phyloP scores from a whole-genome alignment of 2,888 invertebrate genomes.

The Lamellibrachia columna region DNA sequence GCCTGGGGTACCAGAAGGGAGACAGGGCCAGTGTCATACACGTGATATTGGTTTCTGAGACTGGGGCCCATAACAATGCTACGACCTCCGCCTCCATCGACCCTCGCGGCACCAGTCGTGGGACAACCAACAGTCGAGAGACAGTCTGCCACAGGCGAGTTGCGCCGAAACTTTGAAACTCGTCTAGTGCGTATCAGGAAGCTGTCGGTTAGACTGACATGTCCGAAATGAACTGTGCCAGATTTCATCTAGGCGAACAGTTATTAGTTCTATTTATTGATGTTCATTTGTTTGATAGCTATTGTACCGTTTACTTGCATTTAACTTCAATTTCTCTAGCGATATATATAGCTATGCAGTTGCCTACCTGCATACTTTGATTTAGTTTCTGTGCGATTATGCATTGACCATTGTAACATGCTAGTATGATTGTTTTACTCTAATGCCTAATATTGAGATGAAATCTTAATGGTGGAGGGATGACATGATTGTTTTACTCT shows the following conservation, averaged over 20 bases:
- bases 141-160: neutral
- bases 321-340: neutral
- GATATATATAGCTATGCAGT: neutral
- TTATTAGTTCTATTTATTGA: neutral
- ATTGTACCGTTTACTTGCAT: neutral
- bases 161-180: neutral
- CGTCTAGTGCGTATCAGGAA: neutral
- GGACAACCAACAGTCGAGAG: neutral
- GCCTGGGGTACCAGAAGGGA: neutral
- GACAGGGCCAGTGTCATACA: neutral
- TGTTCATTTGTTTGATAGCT: too few relatives aligned
- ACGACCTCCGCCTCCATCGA: neutral
- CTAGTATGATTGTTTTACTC: neutral
- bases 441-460: neutral
- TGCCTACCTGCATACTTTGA: neutral
- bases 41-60: neutral
- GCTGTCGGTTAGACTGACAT: neutral
- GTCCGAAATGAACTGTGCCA: neutral
- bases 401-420: neutral
- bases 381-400: neutral
- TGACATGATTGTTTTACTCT: neutral
- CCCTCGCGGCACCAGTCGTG: neutral
- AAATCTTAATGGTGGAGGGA: neutral
- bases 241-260: neutral
- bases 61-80: neutral